Conservation (phyloP, 2,797 vertebrate genomes). For the Enteromius treurensis region DNA sequence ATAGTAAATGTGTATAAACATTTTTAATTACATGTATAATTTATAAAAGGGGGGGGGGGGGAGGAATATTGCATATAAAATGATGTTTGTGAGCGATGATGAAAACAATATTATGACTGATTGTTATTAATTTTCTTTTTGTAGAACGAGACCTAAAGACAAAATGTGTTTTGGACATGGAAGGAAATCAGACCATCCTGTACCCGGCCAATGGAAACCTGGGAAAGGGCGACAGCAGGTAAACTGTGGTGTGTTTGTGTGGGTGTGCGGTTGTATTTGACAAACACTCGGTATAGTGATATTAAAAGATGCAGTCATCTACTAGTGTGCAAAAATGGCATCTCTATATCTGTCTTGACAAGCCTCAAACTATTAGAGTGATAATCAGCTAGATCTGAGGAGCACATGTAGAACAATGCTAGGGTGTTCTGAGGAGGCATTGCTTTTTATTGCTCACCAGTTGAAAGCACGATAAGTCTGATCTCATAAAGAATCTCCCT, state of each 20-base stretch:
- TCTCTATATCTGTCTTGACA: neutral
- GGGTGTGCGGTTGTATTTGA: neutral
- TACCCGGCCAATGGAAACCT: constrained; percentile 69
- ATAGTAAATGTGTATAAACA: too few species aligned
- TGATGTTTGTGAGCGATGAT: neutral
- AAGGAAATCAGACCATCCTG: constrained; percentile 77
- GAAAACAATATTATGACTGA: neutral
- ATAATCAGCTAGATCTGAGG: neutral
- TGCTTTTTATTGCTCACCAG: neutral
- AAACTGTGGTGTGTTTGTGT: neutral
- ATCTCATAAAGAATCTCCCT: neutral
- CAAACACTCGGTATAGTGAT: neutral
- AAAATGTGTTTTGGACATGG: constrained; percentile 81
- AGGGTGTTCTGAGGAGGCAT: neutral
- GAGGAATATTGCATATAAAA: neutral
- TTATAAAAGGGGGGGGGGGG: too few species aligned
- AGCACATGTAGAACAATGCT: neutral
- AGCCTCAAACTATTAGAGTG: neutral
- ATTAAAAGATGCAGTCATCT: neutral
- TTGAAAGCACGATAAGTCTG: neutral
- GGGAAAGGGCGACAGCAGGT: constrained; percentile 78
- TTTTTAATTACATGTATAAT: too few species aligned
- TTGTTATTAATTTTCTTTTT: neutral
- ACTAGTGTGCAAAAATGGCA: neutral
- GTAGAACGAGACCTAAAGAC: constrained; percentile 78